Conservation (phyloP, 2,888 invertebrate species). For the Buathra laborator region DNA sequence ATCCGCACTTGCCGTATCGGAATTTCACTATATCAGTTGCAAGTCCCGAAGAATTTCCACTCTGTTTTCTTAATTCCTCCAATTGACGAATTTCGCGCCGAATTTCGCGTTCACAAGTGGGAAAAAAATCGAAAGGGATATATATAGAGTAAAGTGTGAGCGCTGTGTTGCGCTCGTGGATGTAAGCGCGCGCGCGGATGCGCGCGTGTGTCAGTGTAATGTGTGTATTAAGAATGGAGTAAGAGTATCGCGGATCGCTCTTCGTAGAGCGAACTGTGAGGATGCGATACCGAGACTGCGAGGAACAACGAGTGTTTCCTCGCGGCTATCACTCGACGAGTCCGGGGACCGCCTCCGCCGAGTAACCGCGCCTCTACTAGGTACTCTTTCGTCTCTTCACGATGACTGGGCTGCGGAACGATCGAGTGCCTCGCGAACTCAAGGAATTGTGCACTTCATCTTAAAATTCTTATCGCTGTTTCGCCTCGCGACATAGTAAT, state of each 20-base stretch:
- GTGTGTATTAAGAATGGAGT: conserved; percentile 6
- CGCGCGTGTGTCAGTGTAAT: neutral
- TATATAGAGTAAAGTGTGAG: neutral
- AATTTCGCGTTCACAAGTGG: conserved; percentile 17
- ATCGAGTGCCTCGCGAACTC: neutral
- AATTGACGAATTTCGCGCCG: conserved; percentile 9
- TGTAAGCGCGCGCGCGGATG: neutral
- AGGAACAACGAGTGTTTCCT: conserved; percentile 71
- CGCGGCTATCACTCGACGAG: conserved; percentile 71
- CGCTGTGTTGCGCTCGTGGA: neutral
- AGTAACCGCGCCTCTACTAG: conserved; percentile 1
- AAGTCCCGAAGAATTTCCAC: conserved; percentile 6
- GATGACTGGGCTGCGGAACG: neutral
- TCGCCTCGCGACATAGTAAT: neutral
- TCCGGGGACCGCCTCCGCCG: conserved; percentile 59
- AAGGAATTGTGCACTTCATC: neutral
- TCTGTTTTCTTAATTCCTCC: neutral
- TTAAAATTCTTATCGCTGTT: neutral
- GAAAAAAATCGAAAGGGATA: neutral
- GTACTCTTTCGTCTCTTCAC: conserved; percentile 13
- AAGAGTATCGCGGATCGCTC: conserved; percentile 54
- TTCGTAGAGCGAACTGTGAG: conserved; percentile 75
- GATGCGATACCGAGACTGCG: conserved; percentile 80
- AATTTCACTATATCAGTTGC: conserved; percentile 4
- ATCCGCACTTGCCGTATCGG: neutral